A percentile compares a stretch with the other conserved stretches of the same genome.
Conservation (phyloP, 2,797 vertebrate genomes). For the Netta rufina region DNA sequence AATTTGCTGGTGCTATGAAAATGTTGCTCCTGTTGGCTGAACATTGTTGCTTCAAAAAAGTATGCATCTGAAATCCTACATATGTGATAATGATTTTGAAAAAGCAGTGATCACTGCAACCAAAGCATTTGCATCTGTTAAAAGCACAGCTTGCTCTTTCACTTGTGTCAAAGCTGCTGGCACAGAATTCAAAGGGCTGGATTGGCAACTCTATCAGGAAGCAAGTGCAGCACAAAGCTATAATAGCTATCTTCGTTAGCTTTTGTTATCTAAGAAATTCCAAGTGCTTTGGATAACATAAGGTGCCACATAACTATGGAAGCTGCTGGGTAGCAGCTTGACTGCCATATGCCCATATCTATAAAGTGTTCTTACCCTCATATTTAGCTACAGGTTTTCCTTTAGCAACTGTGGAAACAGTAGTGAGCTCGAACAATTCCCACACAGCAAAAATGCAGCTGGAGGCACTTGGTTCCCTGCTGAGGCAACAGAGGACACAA, state of each 20-base stretch:
- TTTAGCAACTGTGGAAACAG: constrained; percentile 41
- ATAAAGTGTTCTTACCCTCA: background rate
- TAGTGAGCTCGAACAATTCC: background rate
- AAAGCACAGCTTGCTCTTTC: constrained; percentile 46
- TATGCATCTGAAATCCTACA: background rate
- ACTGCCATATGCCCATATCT: constrained; percentile 35
- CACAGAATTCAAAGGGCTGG: constrained; percentile 66
- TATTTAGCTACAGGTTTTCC: constrained; percentile 36
- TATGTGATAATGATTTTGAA: constrained; percentile 27
- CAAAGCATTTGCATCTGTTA: constrained; percentile 44
- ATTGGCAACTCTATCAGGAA: constrained; percentile 58
- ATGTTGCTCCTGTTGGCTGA: background rate
- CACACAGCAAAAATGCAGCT: background rate
- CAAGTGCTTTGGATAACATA: constrained; percentile 42
- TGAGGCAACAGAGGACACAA: background rate
- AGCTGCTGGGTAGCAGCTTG: constrained; percentile 18
- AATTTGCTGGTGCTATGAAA: background rate
- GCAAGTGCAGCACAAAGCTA: constrained; percentile 54
- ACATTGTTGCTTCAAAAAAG: background rate
- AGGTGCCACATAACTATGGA: constrained; percentile 32
- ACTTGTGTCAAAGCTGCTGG: constrained; percentile 48
- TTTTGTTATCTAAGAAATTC: constrained; percentile 63
- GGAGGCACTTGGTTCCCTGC: background rate
- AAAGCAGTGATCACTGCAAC: background rate
- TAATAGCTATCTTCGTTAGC: constrained; percentile 27